Conservation (phyloP, 2,888 invertebrate species). For the Sinentomon sp. region DNA sequence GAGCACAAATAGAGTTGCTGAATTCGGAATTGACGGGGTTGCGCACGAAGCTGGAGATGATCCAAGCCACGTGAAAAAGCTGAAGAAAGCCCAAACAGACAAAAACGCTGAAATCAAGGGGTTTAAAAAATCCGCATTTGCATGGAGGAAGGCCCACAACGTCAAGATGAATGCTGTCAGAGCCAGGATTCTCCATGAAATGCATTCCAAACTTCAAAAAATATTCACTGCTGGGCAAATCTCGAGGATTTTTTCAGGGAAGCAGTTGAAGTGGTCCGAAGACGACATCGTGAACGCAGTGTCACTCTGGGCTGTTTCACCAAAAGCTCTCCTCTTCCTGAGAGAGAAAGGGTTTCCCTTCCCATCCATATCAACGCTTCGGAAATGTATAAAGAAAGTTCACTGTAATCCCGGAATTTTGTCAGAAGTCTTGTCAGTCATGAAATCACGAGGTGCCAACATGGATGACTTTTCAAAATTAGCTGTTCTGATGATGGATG, state of each 20-base stretch:
- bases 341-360: slow-evolving; percentile 10
- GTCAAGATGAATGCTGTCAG: no score
- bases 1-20: no score
- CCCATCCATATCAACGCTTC: slow-evolving; percentile 8
- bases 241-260: slow-evolving; percentile 1
- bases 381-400: slow-evolving; percentile 10
- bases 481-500: slow-evolving; percentile 10
- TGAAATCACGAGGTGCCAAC: slow-evolving; percentile 4
- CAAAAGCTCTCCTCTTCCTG: slow-evolving; percentile 10
- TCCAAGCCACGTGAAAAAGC: no score
- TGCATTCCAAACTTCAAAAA: no score
- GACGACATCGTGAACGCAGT: slow-evolving; percentile 8
- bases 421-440: slow-evolving; percentile 5
- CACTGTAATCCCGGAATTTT: slow-evolving; percentile 9
- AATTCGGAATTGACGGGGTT: no score
- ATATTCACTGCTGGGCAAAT: no score
- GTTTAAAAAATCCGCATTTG: no score
- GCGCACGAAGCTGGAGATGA: no score
- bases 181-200: no score
- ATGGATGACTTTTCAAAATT: slow-evolving; percentile 1
- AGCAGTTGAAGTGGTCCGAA: slow-evolving; percentile 6
- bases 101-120: no score
- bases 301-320: slow-evolving; percentile 7
- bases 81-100: no score
- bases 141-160: no score